Evolutionary conservation across 2,888 invertebrate species (phyloP).

Genomic region (Rhagonycha fulva): DNA sequence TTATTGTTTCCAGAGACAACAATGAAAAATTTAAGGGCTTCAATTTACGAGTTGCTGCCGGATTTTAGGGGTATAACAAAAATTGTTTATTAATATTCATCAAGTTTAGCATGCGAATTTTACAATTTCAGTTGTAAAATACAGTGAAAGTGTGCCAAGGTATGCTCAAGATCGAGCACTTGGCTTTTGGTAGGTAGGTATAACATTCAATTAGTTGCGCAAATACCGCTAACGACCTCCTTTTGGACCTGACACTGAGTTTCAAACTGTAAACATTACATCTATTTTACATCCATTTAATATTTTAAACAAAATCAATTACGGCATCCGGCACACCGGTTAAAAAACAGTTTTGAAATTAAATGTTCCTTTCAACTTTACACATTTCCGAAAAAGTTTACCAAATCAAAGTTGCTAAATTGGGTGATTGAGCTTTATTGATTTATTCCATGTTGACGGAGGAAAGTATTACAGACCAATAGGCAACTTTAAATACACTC

Average conservation of each 20-base stretch:
- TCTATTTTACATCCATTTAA: constrained; percentile 17
- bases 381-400: background rate
- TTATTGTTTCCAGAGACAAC: background rate
- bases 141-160: constrained; percentile 46
- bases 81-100: background rate
- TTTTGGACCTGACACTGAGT: constrained; percentile 44
- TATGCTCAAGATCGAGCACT: constrained; percentile 31
- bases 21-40: background rate
- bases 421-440: background rate
- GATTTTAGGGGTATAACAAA: background rate
- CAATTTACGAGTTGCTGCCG: background rate
- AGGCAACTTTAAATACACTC: background rate
- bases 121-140: constrained; percentile 24
- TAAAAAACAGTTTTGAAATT: background rate
- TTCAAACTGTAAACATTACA: constrained; percentile 29
- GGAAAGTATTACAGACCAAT: background rate
- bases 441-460: background rate
- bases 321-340: background rate
- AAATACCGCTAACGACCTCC: constrained; percentile 43
- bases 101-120: background rate
- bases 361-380: background rate
- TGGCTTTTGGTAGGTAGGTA: constrained; percentile 27
- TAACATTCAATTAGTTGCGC: constrained; percentile 36
- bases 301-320: constrained; percentile 16
- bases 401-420: background rate